These are phyloP conservation scores for Nezara viridula DNA, from an alignment of 2,888 invertebrate species.

Conservation along the genomic window DNA sequence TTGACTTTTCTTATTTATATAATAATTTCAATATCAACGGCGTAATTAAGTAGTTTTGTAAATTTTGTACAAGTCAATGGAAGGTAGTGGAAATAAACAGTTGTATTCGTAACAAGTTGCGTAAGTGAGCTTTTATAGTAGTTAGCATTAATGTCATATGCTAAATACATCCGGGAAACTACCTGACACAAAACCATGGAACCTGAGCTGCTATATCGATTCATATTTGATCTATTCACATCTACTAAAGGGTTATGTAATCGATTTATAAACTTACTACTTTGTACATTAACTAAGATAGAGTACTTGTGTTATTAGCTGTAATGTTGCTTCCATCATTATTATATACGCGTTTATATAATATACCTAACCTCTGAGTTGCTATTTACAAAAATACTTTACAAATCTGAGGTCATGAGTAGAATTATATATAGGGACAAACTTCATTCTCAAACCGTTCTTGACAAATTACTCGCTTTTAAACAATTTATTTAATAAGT, in stretches of 20 bases:
- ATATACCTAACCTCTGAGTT: too few species aligned
- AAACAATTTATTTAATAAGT: too few species aligned
- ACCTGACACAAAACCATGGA: not conserved
- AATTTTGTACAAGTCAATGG: not conserved
- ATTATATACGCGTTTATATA: too few species aligned
- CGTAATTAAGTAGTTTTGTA: not conserved
- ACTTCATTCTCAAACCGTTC: too few species aligned
- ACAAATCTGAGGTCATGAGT: too few species aligned
- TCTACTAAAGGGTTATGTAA: not conserved
- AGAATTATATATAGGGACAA: too few species aligned
- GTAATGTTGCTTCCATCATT: too few species aligned
- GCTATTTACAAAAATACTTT: too few species aligned
- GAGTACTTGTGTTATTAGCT: too few species aligned
- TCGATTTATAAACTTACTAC: not conserved
- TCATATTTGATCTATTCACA: not conserved
- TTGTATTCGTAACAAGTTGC: not conserved
- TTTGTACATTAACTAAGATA: not conserved
- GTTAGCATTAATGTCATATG: not conserved
- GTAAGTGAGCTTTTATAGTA: not conserved
- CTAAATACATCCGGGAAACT: constrained; percentile 18
- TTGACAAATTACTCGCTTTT: too few species aligned
- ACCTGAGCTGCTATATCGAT: not conserved
- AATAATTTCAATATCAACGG: too few species aligned
- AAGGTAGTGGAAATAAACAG: not conserved
- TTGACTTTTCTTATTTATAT: too few species aligned